Evolutionary conservation across 2,797 vertebrate genomes (phyloP), one percentile per base, ranked within the genome.

Genomic region (Bovichtus variegatus): DNA sequence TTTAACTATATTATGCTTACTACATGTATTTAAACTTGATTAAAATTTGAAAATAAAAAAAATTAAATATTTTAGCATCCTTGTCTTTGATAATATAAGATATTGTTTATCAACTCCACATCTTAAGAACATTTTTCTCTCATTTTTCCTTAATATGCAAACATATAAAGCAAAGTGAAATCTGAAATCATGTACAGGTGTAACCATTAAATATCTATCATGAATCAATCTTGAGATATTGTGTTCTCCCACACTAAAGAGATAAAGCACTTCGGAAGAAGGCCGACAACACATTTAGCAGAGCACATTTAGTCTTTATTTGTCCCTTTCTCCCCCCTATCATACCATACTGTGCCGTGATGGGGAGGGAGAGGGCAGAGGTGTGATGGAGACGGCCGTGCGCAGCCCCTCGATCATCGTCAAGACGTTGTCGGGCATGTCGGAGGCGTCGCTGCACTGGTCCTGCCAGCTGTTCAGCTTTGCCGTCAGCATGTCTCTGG

Each of bases 391-490:
- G 0, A 96, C 25, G 0, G 96, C 94, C 0, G 93, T 95, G 71
- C 93, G 95, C 69, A 99, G 95, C 19, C 96, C 97, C 23, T 98
- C 97, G 1, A 99, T 98, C 96, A 98, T 97, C 19, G 94, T 90
- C 72, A 96, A 66, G 54, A 99, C 79, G 2, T 91, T 95, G 3
- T 98, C 96, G 0, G 98, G 98, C 81, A 99, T 97, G 85, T 96
- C 94, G 68, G 96, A 96, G 87, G 97, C 96, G 60, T 98, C 97
- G 0, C 94, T 91, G 51, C 98, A 99, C 81, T 96, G 97, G 74
- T 98, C 97, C 94, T 98, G 96, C 98, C 98, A 99, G 70, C 79
- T 93, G 51, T 93, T 95, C 81, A 99, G 91, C 87, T 98, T 98
- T 63, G 89, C 87, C 43, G 89, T 91, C n/a, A 99, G 94, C 51